Conservation (phyloP, 2,113 vertebrate species). For the Alouatta palliata region DNA sequence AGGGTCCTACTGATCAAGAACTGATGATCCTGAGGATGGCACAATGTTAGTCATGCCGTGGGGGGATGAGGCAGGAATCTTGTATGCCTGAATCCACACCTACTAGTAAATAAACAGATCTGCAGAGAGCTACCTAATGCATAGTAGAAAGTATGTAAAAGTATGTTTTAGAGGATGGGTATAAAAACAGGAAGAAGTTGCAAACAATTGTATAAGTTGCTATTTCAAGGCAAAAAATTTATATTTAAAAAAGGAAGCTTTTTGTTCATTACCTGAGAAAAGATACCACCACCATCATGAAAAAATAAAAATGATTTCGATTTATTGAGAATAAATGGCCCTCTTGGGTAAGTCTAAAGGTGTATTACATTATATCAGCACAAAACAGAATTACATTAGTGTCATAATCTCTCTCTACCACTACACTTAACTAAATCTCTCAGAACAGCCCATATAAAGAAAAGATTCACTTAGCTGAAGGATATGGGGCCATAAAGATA, state of each 20-base stretch:
- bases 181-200: constrained; percentile 39
- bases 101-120: background rate
- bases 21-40: background rate
- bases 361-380: constrained; percentile 38
- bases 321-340: constrained; percentile 45
- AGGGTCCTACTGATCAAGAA: background rate
- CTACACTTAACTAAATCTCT: constrained; percentile 52
- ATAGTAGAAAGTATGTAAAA: background rate
- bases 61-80: background rate
- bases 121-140: background rate
- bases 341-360: constrained; percentile 37
- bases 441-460: constrained; percentile 41
- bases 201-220: background rate
- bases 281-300: constrained; percentile 27
- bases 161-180: background rate
- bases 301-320: constrained; percentile 59
- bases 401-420: constrained; percentile 49
- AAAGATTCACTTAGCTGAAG: constrained; percentile 50
- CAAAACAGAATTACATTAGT: constrained; percentile 52
- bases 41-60: background rate
- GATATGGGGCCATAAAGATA: constrained; percentile 64
- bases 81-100: background rate
- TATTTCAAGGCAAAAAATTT: constrained; percentile 49
- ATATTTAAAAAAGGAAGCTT: constrained; percentile 9
- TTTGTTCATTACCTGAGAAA: constrained; percentile 39